Evolutionary conservation across 2,888 invertebrate species (phyloP).

Genomic region (Pristionchus arcanus): DNA sequence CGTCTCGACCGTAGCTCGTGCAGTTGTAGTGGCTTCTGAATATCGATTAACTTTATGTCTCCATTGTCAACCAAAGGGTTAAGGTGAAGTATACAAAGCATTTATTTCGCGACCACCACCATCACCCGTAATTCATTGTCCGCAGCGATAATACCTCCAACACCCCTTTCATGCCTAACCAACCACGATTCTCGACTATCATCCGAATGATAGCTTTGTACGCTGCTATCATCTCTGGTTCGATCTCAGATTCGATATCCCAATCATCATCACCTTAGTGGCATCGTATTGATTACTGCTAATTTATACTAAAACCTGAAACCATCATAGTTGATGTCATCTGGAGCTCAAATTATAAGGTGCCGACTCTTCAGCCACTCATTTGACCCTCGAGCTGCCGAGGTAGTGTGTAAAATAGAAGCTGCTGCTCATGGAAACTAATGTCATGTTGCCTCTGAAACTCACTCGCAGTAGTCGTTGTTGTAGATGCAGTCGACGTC

Average conservation of each 20-base stretch:
- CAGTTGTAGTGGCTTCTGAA: not conserved
- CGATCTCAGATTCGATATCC: not conserved
- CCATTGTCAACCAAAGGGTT: no score
- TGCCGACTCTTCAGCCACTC: no score
- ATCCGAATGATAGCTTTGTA: conserved; percentile 33
- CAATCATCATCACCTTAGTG: not conserved
- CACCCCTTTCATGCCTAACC: conserved; percentile 4
- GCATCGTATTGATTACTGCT: no score
- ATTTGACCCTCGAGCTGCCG: no score
- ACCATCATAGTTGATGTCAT: not conserved
- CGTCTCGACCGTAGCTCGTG: not conserved
- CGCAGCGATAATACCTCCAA: not conserved
- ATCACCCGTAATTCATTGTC: not conserved
- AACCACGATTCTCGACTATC: not conserved
- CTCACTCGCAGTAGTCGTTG: not conserved
- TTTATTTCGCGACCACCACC: not conserved
- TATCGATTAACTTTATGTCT: no score
- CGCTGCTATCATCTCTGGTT: not conserved
- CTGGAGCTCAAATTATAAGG: no score
- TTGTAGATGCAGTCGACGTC: not conserved
- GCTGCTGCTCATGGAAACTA: no score
- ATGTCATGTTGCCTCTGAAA: not conserved
- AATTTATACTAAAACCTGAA: no score
- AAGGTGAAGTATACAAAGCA: no score
- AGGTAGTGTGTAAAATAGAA: no score